Evolutionary conservation across 2,113 vertebrate genomes (phyloP).

Genomic region (Tenebrosternarchus preto): DNA sequence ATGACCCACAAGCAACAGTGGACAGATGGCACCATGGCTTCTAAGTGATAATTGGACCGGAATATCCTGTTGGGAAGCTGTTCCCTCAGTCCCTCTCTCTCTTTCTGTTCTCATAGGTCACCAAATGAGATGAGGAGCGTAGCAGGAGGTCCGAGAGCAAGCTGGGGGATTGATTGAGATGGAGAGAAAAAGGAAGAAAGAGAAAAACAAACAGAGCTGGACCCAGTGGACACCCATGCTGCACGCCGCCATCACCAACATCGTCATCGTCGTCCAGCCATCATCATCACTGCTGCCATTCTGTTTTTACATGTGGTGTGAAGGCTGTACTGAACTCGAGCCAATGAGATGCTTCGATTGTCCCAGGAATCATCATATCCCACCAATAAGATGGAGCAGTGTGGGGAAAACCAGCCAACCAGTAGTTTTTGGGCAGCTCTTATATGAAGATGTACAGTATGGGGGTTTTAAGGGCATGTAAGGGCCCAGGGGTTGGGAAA

Average conservation of each 20-base stretch:
- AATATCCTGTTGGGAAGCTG: slow-evolving; percentile 61
- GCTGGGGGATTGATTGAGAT: not conserved
- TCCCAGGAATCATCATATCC: slow-evolving; percentile 48
- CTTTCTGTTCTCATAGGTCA: slow-evolving; percentile 63
- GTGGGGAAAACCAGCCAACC: slow-evolving; percentile 31
- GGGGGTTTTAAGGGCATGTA: slow-evolving; percentile 52
- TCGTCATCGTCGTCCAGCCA: slow-evolving; percentile 39
- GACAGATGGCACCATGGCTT: slow-evolving; percentile 69
- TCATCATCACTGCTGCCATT: slow-evolving; percentile 46
- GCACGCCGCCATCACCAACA: slow-evolving; percentile 36
- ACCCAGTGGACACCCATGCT: slow-evolving; percentile 46
- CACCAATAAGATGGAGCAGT: slow-evolving; percentile 29
- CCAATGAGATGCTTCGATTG: slow-evolving; percentile 66
- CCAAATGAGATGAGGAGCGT: slow-evolving; percentile 51
- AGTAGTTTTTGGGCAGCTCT: slow-evolving; percentile 59
- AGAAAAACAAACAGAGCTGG: slow-evolving; percentile 41
- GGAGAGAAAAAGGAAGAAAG: not conserved
- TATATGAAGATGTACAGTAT: slow-evolving; percentile 37
- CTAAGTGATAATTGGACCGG: slow-evolving; percentile 67
- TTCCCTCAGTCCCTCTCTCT: slow-evolving; percentile 27
- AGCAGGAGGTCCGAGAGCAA: slow-evolving; percentile 24
- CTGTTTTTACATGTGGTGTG: slow-evolving; percentile 34
- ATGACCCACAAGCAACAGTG: slow-evolving; percentile 52
- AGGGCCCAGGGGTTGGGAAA: slow-evolving; percentile 52
- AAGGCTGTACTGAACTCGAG: slow-evolving; percentile 56